These are phyloP conservation scores for Oryzias woworae DNA, from an alignment of 2,113 vertebrate genomes.

Conservation along the genomic window DNA sequence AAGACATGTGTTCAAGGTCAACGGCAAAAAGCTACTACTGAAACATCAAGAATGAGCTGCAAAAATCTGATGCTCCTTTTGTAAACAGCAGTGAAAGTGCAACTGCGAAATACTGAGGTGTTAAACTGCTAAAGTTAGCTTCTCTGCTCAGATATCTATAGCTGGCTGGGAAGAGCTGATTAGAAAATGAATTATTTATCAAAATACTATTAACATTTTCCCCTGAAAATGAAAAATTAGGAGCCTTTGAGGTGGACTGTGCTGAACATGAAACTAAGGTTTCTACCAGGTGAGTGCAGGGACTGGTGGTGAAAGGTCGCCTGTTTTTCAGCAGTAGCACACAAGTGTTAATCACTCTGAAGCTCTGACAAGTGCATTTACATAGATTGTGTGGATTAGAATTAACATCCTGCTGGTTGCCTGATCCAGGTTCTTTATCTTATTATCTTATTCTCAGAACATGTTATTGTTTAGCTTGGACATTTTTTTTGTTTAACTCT, in stretches of 20 bases:
- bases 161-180: constrained; percentile 59
- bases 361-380: constrained; percentile 11
- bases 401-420: background rate
- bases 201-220: constrained; percentile 71
- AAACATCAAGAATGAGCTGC: constrained; percentile 1
- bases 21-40: background rate
- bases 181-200: constrained; percentile 77
- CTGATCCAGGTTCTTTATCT: background rate
- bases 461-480: too few species aligned
- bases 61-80: constrained; percentile 1
- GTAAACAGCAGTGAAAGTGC: constrained; percentile 7
- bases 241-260: constrained; percentile 56
- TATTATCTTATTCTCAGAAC: background rate
- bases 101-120: constrained; percentile 26
- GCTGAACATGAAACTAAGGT: constrained; percentile 39
- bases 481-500: too few species aligned
- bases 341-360: constrained; percentile 10
- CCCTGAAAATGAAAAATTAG: constrained; percentile 63
- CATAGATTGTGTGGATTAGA: constrained; percentile 3
- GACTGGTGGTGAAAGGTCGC: too few species aligned
- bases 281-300: background rate
- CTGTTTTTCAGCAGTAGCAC: background rate
- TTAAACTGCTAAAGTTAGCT: constrained; percentile 61
- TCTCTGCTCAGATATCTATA: constrained; percentile 66
- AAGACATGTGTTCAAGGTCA: background rate